Base-by-base conservation (phyloP, 2,797 vertebrate genomes). In the Epinephelus coioides region DNA sequence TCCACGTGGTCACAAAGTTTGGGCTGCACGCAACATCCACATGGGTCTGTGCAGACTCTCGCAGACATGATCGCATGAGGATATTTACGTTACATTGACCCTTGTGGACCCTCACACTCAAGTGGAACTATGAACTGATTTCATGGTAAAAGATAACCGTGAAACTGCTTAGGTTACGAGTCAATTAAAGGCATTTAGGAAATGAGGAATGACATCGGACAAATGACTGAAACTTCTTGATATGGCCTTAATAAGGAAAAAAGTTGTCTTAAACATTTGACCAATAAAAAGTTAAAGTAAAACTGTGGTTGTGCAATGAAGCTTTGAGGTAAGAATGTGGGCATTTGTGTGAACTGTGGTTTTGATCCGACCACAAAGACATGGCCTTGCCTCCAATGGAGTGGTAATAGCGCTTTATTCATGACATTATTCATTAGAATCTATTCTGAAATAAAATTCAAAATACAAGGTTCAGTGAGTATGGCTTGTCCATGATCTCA, bases 401-500 rank as follows among this genome's bases (percentile, higher is more conserved):
- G 27, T 47, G 47, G 49, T 53, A 61, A 50, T 25, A 43, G 61
- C 9, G 47, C 1, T 4, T 9, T 17, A 74, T 54, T 64, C 17
- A 49, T 60, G 23, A 30, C 46, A 54, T 23, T 34, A 17, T 51
- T 65, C 21, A 50, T 38, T 25, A 17, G 21, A 47, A 76, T 49
- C 11, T 60, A 13, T 21, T 54, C 2, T 38, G 27, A 56, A 65
- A 50, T 72, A 25, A 40, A 68, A 69, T 44, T 67, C 19, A 60
- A 38, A 67, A 63, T 15, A 14, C 19, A 53, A 57, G 6, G 25
- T 65, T 71, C 15, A 25, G 56, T 67, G 30, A 55, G 40, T 56
- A 43, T 27, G 21, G 49, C 72, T 71, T 75, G 23, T 76, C 60
- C 18, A n/a, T 43, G 40, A 43, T 69, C 40, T 83, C 34, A 14